phyloP scores from a whole-genome alignment of 2,113 vertebrate species.

The Colinus virginianus region DNA sequence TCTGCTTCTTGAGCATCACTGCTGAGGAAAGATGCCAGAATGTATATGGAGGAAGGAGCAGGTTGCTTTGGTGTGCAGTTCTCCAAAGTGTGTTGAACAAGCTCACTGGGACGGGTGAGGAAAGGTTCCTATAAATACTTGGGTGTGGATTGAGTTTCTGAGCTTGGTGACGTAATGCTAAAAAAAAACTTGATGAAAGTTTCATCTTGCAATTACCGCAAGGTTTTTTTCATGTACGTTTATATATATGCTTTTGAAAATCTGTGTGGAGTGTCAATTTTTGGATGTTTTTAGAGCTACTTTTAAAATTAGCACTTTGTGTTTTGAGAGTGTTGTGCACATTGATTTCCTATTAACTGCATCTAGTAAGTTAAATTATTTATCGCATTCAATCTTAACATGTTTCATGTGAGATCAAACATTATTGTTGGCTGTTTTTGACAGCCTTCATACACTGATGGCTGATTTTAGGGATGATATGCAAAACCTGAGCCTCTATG shows the following conservation, averaged over 20 bases:
- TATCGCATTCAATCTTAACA: background rate
- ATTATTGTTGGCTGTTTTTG: background rate
- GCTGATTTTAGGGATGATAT: background rate
- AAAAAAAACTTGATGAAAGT: background rate
- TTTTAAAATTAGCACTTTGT: background rate
- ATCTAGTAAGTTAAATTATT: background rate
- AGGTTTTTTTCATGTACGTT: background rate
- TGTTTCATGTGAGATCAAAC: background rate
- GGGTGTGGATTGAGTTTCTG: background rate
- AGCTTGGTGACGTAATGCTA: background rate
- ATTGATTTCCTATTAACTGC: background rate
- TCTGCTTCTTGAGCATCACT: background rate
- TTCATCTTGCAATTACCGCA: background rate
- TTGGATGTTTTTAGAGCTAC: fast-evolving
- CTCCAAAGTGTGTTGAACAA: background rate
- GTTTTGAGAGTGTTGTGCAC: background rate
- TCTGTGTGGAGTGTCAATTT: background rate
- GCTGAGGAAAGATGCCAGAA: background rate
- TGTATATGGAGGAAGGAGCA: background rate
- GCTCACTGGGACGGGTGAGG: background rate
- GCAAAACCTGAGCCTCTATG: too few species aligned
- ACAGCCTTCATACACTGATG: background rate
- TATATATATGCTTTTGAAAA: background rate
- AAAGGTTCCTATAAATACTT: background rate
- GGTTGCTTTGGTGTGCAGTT: background rate